Conservation (phyloP, 2,888 invertebrate genomes). For the Drosophila meridionalis region DNA sequence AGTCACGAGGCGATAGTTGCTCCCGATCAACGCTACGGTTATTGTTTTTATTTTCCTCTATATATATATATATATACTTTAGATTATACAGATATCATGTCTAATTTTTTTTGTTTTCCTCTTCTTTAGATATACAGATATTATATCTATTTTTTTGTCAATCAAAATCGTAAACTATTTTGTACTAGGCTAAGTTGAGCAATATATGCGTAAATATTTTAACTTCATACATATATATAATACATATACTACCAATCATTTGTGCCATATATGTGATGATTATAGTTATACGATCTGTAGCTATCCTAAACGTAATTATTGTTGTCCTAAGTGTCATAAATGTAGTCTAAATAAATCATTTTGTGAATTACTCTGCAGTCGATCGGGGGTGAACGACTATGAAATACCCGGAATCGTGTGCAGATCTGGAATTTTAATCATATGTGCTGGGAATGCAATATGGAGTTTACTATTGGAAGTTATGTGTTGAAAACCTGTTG, state of each 20-base stretch:
- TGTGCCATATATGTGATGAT: conserved; percentile 83
- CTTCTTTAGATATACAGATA: conserved; percentile 25
- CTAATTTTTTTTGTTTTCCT: conserved; percentile 7
- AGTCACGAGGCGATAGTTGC: conserved; percentile 21
- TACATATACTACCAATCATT: conserved; percentile 54
- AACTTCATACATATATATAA: neutral
- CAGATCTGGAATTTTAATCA: too few relatives aligned
- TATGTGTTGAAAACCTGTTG: too few relatives aligned
- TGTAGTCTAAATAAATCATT: conserved; percentile 8
- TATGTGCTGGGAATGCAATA: too few relatives aligned
- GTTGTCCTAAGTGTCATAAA: conserved; percentile 43
- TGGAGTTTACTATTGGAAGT: too few relatives aligned
- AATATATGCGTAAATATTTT: conserved; percentile 28
- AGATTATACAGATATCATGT: conserved; percentile 27
- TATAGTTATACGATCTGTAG: conserved; percentile 68
- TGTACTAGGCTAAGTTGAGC: conserved; percentile 38
- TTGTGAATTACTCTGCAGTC: neutral
- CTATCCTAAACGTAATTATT: conserved; percentile 68
- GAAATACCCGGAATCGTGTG: neutral
- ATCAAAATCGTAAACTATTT: conserved; percentile 12
- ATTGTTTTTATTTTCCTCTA: conserved; percentile 3
- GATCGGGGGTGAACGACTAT: neutral
- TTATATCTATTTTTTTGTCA: neutral
- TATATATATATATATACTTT: conserved; percentile 23
- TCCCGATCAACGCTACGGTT: neutral